Base-by-base conservation (phyloP, 2,888 invertebrate genomes). In the Cylloceria caligata region DNA sequence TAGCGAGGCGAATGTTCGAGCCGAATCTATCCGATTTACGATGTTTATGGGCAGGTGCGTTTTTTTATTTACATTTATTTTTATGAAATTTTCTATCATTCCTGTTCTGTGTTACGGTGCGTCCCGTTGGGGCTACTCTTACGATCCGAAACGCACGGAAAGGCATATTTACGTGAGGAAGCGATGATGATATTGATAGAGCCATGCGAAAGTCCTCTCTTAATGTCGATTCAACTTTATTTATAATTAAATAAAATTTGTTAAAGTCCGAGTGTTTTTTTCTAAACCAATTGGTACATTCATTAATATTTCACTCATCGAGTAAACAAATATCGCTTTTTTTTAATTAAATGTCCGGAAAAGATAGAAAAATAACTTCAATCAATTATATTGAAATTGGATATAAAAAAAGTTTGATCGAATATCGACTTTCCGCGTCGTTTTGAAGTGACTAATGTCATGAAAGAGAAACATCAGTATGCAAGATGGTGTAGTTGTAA, bases 71-170 rank as follows among this genome's bases (percentile, higher is more conserved):
- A 55, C 76, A 68, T 73, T 81, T 68, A 68, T 77, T 80, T 80
- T 69, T 67, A 62, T 36, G 27, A 64, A 21, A 69, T 77, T 80
- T 80, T n/a, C 36, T 80, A 90, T 88, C 91, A 91, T 91, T 91
- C 91, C 91, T 91, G 84, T 84, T 88, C 87, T 89, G 89, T 89
- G 89, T 90, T 88, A 86, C 82, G 82, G 85, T 83, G 86, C 83
- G 85, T 39, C n/a, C 9, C 34, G 62, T 55, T 42, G 34, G 42
- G 34, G 42, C 62, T 62, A 52, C 34, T 42, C 57, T 30, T 13
- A 76, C 57, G 11, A 49, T 69, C 19, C 21, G 19, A n/a, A 16
- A 39, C 55, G 30, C 55, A 27, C 30, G 39, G 24, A 27, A 62
- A 16, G 27, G 16, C 39, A 69, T 16, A 62, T 11, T 27, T 60